A percentile compares a stretch with the other conserved stretches of the same genome.
Conservation (phyloP, 2,113 vertebrate species). For the Alectura lathami region DNA sequence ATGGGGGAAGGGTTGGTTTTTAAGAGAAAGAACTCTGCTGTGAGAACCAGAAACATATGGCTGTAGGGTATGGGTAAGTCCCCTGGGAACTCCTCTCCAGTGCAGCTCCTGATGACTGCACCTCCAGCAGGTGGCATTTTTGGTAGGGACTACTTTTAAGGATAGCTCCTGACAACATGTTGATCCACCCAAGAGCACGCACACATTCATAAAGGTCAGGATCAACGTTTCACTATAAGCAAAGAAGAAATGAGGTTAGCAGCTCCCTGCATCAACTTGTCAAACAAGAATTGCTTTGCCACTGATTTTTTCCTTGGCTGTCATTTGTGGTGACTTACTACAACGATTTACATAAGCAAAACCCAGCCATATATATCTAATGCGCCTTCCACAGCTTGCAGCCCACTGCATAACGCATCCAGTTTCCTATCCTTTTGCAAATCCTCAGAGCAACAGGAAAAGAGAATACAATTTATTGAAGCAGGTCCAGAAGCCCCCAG, state of each 20-base stretch:
- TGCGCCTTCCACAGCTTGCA: neutral
- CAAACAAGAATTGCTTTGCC: neutral
- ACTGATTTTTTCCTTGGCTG: neutral
- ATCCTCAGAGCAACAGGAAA: constrained; percentile 54
- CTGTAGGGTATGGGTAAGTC: neutral
- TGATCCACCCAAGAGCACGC: neutral
- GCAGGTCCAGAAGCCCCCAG: constrained; percentile 66
- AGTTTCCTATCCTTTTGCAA: constrained; percentile 10
- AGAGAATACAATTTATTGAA: constrained; percentile 49
- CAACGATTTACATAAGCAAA: accelerated
- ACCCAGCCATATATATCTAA: neutral
- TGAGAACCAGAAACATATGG: neutral
- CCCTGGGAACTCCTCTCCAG: neutral
- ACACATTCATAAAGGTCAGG: neutral
- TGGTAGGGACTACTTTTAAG: neutral
- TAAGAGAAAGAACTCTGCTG: neutral
- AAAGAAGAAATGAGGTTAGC: neutral
- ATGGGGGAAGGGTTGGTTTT: neutral
- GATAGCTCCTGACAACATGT: neutral
- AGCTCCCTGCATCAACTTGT: neutral
- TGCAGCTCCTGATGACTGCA: neutral
- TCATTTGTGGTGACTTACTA: neutral
- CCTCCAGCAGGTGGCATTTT: neutral
- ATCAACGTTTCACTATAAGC: neutral
- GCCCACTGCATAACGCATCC: neutral